Conservation (phyloP, 2,888 invertebrate genomes). For the Cosmia trapezina region DNA sequence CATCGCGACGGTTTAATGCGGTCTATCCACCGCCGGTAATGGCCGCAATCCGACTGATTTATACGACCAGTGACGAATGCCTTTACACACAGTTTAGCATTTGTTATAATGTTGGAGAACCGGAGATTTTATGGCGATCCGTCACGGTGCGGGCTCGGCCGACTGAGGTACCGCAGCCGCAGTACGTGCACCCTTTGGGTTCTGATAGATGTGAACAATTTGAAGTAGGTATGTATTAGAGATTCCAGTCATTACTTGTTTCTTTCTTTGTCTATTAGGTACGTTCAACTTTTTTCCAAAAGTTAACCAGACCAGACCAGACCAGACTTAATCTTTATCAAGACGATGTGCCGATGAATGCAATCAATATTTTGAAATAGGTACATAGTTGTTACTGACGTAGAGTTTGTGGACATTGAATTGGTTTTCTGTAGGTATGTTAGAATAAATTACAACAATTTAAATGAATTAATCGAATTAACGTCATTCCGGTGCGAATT, state of each 20-base stretch:
- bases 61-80: slow-evolving; percentile 76
- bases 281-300: not conserved
- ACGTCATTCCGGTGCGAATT: not conserved
- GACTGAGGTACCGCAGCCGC: not conserved
- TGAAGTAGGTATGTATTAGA: not conserved
- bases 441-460: slow-evolving; percentile 17
- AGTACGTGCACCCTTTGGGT: slow-evolving; percentile 15
- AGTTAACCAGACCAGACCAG: no score
- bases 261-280: not conserved
- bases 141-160: slow-evolving; percentile 62
- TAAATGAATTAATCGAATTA: slow-evolving; percentile 5
- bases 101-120: slow-evolving; percentile 72
- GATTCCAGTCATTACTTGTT: slow-evolving; percentile 3
- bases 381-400: not conserved
- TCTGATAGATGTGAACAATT: not conserved
- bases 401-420: slow-evolving; percentile 12
- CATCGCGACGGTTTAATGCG: slow-evolving; percentile 53
- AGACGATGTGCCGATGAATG: no score
- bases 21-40: slow-evolving; percentile 56
- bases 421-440: not conserved
- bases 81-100: slow-evolving; percentile 78
- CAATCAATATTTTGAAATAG: not conserved
- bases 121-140: slow-evolving; percentile 65
- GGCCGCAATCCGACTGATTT: slow-evolving; percentile 71
- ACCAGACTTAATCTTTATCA: not conserved